Evolutionary conservation across 2,797 vertebrate genomes (phyloP).

Genomic region (Urosaurus nigricauda): DNA sequence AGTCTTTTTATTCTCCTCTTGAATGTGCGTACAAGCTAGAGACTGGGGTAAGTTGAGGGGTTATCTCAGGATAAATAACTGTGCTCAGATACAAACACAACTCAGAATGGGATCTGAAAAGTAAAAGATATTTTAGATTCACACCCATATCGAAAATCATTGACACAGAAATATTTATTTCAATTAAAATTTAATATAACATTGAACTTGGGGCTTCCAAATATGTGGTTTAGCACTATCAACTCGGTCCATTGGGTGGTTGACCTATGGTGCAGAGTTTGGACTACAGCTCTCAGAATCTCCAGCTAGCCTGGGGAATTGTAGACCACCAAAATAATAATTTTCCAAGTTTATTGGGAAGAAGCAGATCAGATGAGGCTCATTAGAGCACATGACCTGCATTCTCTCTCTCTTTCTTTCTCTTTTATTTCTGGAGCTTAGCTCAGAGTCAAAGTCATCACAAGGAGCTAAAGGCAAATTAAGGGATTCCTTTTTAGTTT

Average conservation of each 20-base stretch:
- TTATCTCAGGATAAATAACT: slow-evolving; percentile 9
- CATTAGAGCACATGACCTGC: too few species aligned
- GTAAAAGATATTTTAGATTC: not conserved
- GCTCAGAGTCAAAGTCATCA: not conserved
- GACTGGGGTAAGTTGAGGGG: not conserved
- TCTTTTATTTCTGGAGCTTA: too few species aligned
- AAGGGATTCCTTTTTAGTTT: not conserved
- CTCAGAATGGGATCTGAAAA: not conserved
- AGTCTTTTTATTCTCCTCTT: not conserved
- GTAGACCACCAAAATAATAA: not conserved
- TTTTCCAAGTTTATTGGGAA: not conserved
- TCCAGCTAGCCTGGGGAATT: too few species aligned
- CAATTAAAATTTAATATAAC: not conserved
- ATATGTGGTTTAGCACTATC: not conserved
- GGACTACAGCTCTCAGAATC: not conserved
- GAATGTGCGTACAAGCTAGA: not conserved
- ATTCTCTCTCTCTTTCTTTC: too few species aligned
- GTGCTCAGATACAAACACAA: not conserved
- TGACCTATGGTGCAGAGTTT: too few species aligned
- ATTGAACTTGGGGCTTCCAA: not conserved
- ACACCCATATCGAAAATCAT: not conserved
- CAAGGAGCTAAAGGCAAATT: not conserved
- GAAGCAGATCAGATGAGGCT: too few species aligned
- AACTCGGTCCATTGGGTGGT: not conserved
- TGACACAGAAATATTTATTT: not conserved